Evolutionary conservation across 64 coral and sea anemone species (phyloP).

Genomic region (Montipora sp.): DNA sequence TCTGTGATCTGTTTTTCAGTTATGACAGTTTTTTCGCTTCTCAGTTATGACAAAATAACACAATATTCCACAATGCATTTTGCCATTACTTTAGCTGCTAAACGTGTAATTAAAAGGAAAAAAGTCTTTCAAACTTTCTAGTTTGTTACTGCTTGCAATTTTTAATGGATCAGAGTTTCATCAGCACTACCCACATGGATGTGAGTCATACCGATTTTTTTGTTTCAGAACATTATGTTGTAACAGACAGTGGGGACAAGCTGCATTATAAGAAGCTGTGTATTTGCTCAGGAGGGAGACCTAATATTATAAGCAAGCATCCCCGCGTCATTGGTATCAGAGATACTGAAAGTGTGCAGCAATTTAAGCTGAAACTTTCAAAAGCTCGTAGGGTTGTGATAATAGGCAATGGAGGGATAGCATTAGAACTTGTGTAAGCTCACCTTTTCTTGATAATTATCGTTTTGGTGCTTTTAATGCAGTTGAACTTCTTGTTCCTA

Average conservation of each 20-base stretch:
- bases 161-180: too few species aligned
- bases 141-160: too few species aligned
- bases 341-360: constrained; percentile 84
- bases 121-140: too few species aligned
- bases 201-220: neutral
- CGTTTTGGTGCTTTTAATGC: too few species aligned
- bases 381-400: constrained; percentile 79
- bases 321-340: constrained; percentile 80
- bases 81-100: too few species aligned
- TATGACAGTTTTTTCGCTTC: too few species aligned
- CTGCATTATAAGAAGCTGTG: constrained; percentile 89
- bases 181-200: neutral
- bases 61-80: too few species aligned
- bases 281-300: constrained; percentile 93
- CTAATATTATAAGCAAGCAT: constrained; percentile 77
- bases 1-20: too few species aligned
- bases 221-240: constrained; percentile 77
- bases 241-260: constrained; percentile 53
- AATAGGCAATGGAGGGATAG: constrained; percentile 98
- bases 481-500: too few species aligned
- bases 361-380: constrained; percentile 76
- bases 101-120: too few species aligned
- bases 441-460: too few species aligned
- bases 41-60: too few species aligned
- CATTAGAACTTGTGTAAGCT: constrained; percentile 97